These are phyloP conservation scores for Drosophila paranaensis DNA, from an alignment of 2,888 invertebrate genomes.

Conservation along the genomic window DNA sequence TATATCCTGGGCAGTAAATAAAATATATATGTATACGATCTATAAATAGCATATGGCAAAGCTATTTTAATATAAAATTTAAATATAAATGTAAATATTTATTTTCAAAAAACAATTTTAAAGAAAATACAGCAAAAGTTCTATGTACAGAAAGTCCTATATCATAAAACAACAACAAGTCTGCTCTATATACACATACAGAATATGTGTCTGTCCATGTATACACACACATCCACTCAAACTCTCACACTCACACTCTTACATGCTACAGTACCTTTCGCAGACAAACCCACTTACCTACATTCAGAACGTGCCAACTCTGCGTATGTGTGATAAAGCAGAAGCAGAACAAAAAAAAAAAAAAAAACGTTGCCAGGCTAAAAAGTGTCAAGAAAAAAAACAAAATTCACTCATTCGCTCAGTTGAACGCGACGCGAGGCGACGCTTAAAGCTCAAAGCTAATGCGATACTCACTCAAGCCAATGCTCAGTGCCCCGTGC, in stretches of 20 bases:
- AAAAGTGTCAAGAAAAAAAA: slow-evolving; percentile 18
- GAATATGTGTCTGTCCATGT: slow-evolving; percentile 7
- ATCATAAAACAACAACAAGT: slow-evolving; percentile 62
- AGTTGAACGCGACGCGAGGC: slow-evolving; percentile 28
- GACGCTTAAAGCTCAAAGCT: slow-evolving; percentile 63
- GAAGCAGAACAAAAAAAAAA: slow-evolving; percentile 9
- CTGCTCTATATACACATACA: slow-evolving; percentile 52
- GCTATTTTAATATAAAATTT: neutral
- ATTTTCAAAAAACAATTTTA: neutral
- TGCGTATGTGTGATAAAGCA: slow-evolving; percentile 70
- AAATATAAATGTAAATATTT: neutral
- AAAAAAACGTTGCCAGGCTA: slow-evolving; percentile 23
- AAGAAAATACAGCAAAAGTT: neutral
- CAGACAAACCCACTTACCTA: slow-evolving; percentile 60
- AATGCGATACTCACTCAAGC: slow-evolving; percentile 53
- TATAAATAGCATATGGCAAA: neutral
- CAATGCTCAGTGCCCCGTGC: slow-evolving; percentile 9
- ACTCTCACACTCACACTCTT: neutral
- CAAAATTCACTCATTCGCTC: slow-evolving; percentile 59
- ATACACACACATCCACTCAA: slow-evolving; percentile 20
- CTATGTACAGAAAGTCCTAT: neutral
- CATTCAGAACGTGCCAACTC: slow-evolving; percentile 67
- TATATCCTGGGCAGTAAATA: neutral
- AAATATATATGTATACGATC: neutral
- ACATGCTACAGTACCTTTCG: slow-evolving; percentile 9